Evolutionary conservation across 2,797 vertebrate genomes (phyloP).

Genomic region (Melanotaenia boesemani): DNA sequence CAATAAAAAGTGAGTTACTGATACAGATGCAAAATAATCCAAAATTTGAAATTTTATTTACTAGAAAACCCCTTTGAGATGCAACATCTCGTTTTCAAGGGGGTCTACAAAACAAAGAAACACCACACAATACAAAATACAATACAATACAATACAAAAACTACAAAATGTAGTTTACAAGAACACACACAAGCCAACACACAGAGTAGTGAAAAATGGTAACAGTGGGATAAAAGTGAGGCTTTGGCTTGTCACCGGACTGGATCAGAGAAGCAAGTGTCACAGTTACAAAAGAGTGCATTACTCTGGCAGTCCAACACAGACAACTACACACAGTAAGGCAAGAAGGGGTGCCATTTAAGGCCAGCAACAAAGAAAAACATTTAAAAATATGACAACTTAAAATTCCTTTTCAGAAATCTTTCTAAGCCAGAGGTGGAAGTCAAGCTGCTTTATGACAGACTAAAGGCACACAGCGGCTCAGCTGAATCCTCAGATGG

Average conservation of each 20-base stretch:
- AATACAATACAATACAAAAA: no score
- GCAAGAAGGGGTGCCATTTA: neutral
- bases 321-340: neutral
- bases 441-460: constrained; percentile 32
- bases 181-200: constrained; percentile 20
- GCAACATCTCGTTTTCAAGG: no score
- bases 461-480: constrained; percentile 24
- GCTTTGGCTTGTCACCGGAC: constrained; percentile 50
- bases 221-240: constrained; percentile 46
- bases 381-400: constrained; percentile 30
- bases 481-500: constrained; percentile 21
- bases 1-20: constrained; percentile 6
- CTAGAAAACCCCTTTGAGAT: no score
- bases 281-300: constrained; percentile 51
- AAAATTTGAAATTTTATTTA: no score
- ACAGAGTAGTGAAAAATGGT: constrained; percentile 27
- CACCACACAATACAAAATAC: no score
- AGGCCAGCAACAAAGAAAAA: constrained; percentile 32
- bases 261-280: constrained; percentile 51
- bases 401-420: constrained; percentile 34
- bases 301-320: constrained; percentile 38
- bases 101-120: no score
- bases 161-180: constrained; percentile 1
- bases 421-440: constrained; percentile 34
- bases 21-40: neutral